Evolutionary conservation across 2,888 invertebrate species (phyloP), one percentile per base, ranked within the genome.

Genomic region (Muschampia plurimacula): DNA sequence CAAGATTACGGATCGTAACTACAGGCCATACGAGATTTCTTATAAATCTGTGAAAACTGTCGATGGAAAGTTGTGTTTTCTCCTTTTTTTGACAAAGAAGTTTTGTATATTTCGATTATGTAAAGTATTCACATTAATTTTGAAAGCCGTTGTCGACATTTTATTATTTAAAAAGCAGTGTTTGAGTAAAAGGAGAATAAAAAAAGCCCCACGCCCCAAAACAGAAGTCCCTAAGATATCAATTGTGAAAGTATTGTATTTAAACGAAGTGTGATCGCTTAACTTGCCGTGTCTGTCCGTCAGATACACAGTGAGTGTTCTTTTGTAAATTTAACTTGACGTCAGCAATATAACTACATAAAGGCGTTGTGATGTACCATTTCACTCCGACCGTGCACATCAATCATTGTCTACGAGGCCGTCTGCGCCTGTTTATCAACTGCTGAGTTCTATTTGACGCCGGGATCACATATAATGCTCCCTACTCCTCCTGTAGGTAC

Each of bases 381-480:
- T 72, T 68, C 55, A 52, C 28, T 72, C n/a, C 60, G 60, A 67
- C 60, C 66, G 62, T 64, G 65, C 67, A 64, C 88, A 92, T 93
- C 90, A 89, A 91, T 92, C 92, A 90, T 87, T 90, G 91, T 91
- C 89, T 84, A 80, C 77, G 79, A 79, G 79, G 82, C 82, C 86
- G 84, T 85, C 87, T 89, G 49, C 71, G 71, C 71, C 66, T 71
- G 71, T 71, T 71, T 67, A 71, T 71, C 71, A 87, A 88, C 87
- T 67, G 85, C 75, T 79, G 70, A 67, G 52, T 71, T 59, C 59
- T 59, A 59, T 59, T 59, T 59, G 59, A 59, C 59, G 22, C 10
- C 55, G 59, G 59, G 59, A 59, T 59, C 59, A 59, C 59, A 59
- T 32, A 32, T 59, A 57, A 59, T 32, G 8, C 32, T 57, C 59